These are phyloP conservation scores for Eurystomus glaucurus DNA, from an alignment of 2,797 vertebrate species.

Conservation along the genomic window DNA sequence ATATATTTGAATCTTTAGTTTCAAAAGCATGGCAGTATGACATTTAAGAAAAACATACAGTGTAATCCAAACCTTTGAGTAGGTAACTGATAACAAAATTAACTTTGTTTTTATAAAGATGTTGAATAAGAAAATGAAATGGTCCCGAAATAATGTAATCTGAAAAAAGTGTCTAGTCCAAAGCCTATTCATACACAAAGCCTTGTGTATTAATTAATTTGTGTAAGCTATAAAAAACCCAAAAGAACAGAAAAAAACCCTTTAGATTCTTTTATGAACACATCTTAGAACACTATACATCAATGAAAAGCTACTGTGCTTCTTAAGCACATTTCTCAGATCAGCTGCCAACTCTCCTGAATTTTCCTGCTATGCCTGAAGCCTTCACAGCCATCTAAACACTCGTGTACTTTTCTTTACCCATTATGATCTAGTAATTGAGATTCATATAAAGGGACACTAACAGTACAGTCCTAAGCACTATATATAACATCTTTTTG, in stretches of 20 bases:
- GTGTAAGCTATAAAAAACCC: not conserved
- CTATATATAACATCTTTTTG: not conserved
- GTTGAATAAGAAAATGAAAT: not conserved
- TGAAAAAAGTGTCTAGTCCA: not conserved
- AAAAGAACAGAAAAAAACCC: not conserved
- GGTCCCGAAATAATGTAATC: not conserved
- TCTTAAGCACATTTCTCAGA: not conserved
- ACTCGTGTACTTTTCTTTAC: not conserved
- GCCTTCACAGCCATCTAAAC: not conserved
- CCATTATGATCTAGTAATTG: not conserved
- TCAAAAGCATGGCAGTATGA: not conserved
- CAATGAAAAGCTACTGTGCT: not conserved
- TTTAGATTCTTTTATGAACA: not conserved
- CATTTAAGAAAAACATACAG: not conserved
- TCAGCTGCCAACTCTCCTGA: not conserved
- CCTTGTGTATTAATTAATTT: not conserved
- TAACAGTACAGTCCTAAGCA: not conserved
- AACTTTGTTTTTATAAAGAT: not conserved
- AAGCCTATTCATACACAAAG: not conserved
- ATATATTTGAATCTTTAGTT: not conserved
- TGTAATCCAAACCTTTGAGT: not conserved
- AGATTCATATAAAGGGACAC: not conserved
- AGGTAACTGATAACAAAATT: not conserved
- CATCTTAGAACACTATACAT: not conserved
- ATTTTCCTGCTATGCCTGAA: not conserved